These are phyloP conservation scores for Corythoichthys haematopterus DNA, from an alignment of 2,113 vertebrate genomes.

Conservation along the genomic window DNA sequence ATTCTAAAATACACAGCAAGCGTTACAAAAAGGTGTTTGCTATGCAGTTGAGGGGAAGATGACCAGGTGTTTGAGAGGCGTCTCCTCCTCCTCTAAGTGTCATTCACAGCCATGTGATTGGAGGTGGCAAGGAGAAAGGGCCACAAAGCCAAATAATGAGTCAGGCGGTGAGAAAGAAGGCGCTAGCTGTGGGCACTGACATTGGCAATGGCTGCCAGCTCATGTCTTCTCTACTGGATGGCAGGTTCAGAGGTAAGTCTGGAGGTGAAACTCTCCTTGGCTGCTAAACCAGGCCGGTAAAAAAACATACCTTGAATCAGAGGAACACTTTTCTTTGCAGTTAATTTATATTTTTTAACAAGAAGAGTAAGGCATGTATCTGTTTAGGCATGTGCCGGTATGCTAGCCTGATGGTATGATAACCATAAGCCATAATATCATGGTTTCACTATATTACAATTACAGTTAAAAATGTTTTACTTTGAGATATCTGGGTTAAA, in stretches of 20 bases:
- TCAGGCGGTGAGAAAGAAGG: conserved; percentile 59
- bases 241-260: conserved; percentile 68
- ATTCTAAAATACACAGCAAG: conserved; percentile 29
- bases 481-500: too few relatives aligned
- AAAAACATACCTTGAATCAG: conserved; percentile 28
- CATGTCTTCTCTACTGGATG: conserved; percentile 66
- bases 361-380: background rate
- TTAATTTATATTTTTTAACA: background rate
- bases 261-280: conserved; percentile 72
- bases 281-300: conserved; percentile 46
- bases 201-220: conserved; percentile 68
- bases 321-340: conserved; percentile 14
- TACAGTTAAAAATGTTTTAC: too few relatives aligned
- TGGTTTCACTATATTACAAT: too few relatives aligned
- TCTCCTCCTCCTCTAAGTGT: conserved; percentile 68
- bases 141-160: conserved; percentile 62
- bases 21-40: conserved; percentile 56
- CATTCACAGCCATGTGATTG: conserved; percentile 67
- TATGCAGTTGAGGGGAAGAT: conserved; percentile 49
- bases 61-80: conserved; percentile 31
- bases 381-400: too few relatives aligned
- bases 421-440: too few relatives aligned
- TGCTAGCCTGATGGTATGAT: too few relatives aligned
- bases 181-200: conserved; percentile 63
- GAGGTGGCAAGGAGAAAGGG: conserved; percentile 63